Conservation (phyloP, 1,140 invertebrate species). For the Ceratitis capitata region DNA sequence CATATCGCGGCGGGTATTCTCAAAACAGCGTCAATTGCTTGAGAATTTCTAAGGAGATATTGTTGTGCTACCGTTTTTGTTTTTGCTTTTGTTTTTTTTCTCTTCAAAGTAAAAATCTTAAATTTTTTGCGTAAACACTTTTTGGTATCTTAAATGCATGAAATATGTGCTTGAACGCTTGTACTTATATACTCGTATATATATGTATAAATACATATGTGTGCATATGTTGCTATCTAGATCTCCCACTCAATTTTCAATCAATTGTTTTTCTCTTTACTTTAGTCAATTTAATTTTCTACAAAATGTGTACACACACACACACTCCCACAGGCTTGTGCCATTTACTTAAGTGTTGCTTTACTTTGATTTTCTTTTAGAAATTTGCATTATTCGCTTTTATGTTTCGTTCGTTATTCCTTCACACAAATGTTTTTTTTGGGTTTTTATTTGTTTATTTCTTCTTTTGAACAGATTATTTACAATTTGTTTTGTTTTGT, state of each 20-base stretch:
- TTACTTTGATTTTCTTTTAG: not conserved
- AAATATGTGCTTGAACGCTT: no score
- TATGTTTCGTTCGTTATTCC: not conserved
- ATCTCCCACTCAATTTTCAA: not conserved
- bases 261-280: not conserved
- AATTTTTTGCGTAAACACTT: constrained; percentile 7
- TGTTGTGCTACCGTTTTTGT: not conserved
- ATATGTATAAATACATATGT: not conserved
- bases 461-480: not conserved
- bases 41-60: not conserved
- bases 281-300: not conserved
- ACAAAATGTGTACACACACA: not conserved
- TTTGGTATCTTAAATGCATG: not conserved
- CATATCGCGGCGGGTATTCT: not conserved
- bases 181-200: not conserved
- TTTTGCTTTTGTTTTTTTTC: no score
- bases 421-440: no score
- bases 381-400: not conserved
- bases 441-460: constrained; percentile 15
- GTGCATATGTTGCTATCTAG: not conserved
- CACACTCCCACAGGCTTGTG: no score
- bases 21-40: not conserved
- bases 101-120: not conserved
- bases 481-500: not conserved
- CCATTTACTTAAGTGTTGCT: not conserved